Conservation (phyloP, 1,140 invertebrate species). For the Apocrypta bakeri region DNA sequence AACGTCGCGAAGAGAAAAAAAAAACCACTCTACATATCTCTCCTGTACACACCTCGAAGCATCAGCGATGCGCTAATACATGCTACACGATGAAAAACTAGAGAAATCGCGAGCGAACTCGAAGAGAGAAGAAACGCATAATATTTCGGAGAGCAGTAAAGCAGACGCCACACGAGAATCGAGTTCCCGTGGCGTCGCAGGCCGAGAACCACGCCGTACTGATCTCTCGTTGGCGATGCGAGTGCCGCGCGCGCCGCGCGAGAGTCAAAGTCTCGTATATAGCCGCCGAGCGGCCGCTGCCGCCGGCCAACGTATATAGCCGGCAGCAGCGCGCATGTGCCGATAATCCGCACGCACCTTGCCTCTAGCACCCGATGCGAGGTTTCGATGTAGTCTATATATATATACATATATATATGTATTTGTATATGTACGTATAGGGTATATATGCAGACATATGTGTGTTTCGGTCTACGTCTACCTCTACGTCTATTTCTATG, state of each 20-base stretch:
- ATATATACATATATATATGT: neutral
- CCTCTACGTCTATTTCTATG: too few relatives aligned
- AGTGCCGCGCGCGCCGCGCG: constrained; percentile 18
- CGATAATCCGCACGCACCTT: constrained; percentile 65
- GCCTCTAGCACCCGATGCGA: neutral
- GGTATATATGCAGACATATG: too few relatives aligned
- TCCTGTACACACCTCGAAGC: neutral
- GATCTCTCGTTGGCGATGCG: constrained; percentile 23
- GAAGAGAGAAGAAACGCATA: neutral
- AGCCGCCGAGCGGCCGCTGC: constrained; percentile 2
- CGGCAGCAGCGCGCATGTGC: constrained; percentile 67
- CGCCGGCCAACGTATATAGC: constrained; percentile 35
- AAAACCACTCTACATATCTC: neutral
- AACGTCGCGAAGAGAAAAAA: too few relatives aligned
- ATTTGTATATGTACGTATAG: too few relatives aligned
- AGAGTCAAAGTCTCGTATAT: constrained; percentile 15
- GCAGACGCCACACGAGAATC: constrained; percentile 1
- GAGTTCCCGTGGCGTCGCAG: constrained; percentile 41
- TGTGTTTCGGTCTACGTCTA: too few relatives aligned
- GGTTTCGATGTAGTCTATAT: neutral
- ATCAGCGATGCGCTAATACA: too few relatives aligned
- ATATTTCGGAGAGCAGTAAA: too few relatives aligned
- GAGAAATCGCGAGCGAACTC: neutral
- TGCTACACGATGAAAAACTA: too few relatives aligned
- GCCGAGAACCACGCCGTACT: constrained; percentile 64